Base-by-base conservation (phyloP, 2,888 invertebrate species). In the Idaea biselata region DNA sequence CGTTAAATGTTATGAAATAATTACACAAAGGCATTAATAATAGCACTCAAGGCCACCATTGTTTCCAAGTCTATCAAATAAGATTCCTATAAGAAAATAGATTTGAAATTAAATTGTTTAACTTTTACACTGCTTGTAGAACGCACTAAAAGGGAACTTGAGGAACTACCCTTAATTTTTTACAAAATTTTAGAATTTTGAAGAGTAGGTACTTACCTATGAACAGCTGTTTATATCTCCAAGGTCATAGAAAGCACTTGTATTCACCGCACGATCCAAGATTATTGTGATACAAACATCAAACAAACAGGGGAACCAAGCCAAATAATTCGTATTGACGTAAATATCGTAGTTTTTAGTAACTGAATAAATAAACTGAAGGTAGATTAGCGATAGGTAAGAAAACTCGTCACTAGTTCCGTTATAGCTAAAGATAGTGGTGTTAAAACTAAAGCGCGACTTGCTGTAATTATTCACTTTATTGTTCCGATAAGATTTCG, bases 311-410 rank as follows among this genome's bases (percentile, higher is more conserved):
- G 78, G 79, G 79, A 79, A 79, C 81, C 78, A 79, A 79, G 87
- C 88, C 91, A 90, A 89, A 87, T 83, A 85, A 86, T 85, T 86
- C 81, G 78, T 72, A 72, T 69, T 90, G 91, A 90, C 90, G 89
- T 82, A 86, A 87, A 84, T 77, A 74, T 74, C 78, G 79, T 76
- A 78, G 79, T 82, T 79, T 79, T 76, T 72, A 75, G 74, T 86
- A 88, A 83, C 83, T 87, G 85, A 78, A 75, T 74, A 82, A 86
- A 86, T 81, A 83, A 73, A 65, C 65, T 63, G 58, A 62, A 44
- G 44, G 44, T 44, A 33, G 33, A 11, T 33, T 5, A 33, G 1
- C 3, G 33, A 33, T 33, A 11, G 7, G 11, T 44, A 14, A 0
- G 44, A 44, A 44, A 44, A 60, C 58, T 61, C 58, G 32, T 60